Conservation (phyloP, 2,113 vertebrate genomes). For the Mixornis gularis region DNA sequence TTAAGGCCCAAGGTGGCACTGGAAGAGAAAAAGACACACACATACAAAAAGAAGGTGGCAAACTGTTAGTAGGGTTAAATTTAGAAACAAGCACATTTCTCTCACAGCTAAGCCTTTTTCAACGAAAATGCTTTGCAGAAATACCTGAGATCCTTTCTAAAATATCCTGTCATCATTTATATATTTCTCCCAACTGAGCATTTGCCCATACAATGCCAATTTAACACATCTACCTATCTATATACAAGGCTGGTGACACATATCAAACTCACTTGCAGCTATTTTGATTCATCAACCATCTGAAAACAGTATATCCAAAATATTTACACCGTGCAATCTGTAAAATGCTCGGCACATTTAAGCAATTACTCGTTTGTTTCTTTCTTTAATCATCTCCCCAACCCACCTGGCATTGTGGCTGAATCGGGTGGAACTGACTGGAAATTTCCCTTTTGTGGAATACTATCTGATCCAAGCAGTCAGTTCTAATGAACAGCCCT, state of each 20-base stretch:
- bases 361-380: neutral
- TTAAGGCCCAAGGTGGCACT: slow-evolving; percentile 98
- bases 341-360: neutral
- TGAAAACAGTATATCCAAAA: slow-evolving; percentile 46
- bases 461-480: neutral
- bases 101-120: neutral
- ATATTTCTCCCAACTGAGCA: neutral
- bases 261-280: slow-evolving; percentile 30
- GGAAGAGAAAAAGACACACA: slow-evolving; percentile 63
- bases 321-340: slow-evolving; percentile 2
- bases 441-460: neutral
- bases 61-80: slow-evolving; percentile 38
- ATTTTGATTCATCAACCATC: slow-evolving; percentile 46
- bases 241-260: neutral
- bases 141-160: neutral
- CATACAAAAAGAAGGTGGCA: slow-evolving; percentile 1
- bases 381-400: neutral
- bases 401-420: slow-evolving; percentile 38
- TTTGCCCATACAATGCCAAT: neutral
- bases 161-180: neutral
- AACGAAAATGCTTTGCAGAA: neutral
- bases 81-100: neutral
- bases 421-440: neutral
- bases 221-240: slow-evolving; percentile 1
- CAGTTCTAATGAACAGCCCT: slow-evolving; percentile 17